Conservation (phyloP, 1,140 invertebrate genomes). For the Hyposmocoma kahamanoa region DNA sequence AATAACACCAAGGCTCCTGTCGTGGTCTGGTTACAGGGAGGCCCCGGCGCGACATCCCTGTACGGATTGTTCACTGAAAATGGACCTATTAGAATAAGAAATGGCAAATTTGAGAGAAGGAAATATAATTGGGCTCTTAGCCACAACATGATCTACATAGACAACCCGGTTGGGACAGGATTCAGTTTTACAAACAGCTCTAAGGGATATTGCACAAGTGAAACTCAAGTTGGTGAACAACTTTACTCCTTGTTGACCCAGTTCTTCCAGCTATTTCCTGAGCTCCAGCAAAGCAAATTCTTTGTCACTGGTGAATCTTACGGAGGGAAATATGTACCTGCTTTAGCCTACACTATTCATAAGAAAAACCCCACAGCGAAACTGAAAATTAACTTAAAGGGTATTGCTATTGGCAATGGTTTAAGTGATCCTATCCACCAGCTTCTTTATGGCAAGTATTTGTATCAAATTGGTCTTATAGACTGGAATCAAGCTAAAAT, state of each 20-base stretch:
- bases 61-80: slow-evolving; percentile 89
- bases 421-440: slow-evolving; percentile 87
- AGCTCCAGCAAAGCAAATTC: slow-evolving; percentile 79
- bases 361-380: slow-evolving; percentile 71
- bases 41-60: slow-evolving; percentile 86
- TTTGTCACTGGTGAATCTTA: slow-evolving; percentile 92
- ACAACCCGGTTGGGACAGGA: slow-evolving; percentile 90
- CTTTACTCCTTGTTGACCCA: slow-evolving; percentile 80
- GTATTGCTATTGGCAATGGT: slow-evolving; percentile 90
- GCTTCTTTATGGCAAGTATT: slow-evolving; percentile 85
- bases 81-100: slow-evolving; percentile 78
- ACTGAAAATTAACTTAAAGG: slow-evolving; percentile 79
- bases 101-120: slow-evolving; percentile 66
- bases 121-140: slow-evolving; percentile 84
- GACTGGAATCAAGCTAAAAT: slow-evolving; percentile 77
- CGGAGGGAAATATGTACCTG: slow-evolving; percentile 90
- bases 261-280: slow-evolving; percentile 83
- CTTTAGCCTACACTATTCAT: slow-evolving; percentile 84
- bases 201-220: slow-evolving; percentile 77
- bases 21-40: slow-evolving; percentile 84
- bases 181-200: slow-evolving; percentile 83
- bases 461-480: slow-evolving; percentile 87
- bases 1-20: slow-evolving; percentile 76
- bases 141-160: slow-evolving; percentile 88
- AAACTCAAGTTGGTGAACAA: slow-evolving; percentile 80